Evolutionary conservation across 92 coral and sea anemone genomes (phyloP).

Genomic region (Pocillopora meandrina): DNA sequence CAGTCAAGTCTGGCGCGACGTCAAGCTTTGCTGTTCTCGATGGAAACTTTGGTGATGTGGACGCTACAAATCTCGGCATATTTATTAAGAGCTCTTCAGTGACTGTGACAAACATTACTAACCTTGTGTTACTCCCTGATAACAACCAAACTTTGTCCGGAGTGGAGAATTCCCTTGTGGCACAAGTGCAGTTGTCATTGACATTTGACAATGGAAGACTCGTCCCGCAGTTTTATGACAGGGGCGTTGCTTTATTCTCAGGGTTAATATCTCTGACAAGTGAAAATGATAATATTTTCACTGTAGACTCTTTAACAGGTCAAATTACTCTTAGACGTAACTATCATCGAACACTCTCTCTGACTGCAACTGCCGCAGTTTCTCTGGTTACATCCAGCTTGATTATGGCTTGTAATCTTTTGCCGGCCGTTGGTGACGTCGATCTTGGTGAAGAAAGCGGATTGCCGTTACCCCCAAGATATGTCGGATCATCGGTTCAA

Average conservation of each 20-base stretch:
- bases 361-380: conserved; percentile 46
- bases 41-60: conserved; percentile 38
- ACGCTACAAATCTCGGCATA: not conserved
- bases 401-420: conserved; percentile 48
- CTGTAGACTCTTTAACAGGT: conserved; percentile 52
- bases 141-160: conserved; percentile 52
- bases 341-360: conserved; percentile 35
- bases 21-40: conserved; percentile 5
- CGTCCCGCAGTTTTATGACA: conserved; percentile 42
- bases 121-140: conserved; percentile 22
- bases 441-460: conserved; percentile 56
- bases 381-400: conserved; percentile 33
- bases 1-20: conserved; percentile 29
- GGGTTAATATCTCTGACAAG: conserved; percentile 53
- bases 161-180: conserved; percentile 42
- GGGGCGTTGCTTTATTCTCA: conserved; percentile 38
- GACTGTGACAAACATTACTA: conserved; percentile 25
- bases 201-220: conserved; percentile 41
- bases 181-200: conserved; percentile 48
- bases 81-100: conserved; percentile 22
- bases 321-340: conserved; percentile 52
- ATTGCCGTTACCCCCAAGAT: conserved; percentile 31
- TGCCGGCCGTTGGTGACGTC: conserved; percentile 46
- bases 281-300: conserved; percentile 36
- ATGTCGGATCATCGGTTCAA: conserved; percentile 27